Conservation (phyloP, 2,113 vertebrate genomes). For the Atherinomorus stipes region DNA sequence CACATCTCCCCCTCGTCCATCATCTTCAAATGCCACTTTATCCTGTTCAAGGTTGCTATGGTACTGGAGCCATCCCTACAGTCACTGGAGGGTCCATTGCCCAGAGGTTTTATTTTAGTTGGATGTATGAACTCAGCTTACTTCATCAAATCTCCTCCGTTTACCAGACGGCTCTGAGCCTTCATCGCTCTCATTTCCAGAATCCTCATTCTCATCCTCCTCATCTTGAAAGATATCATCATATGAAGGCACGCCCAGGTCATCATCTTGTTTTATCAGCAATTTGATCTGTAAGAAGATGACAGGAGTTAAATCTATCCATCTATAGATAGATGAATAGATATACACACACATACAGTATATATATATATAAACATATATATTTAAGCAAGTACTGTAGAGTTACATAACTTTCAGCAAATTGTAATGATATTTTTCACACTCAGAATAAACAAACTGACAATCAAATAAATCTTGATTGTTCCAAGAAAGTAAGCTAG, state of each 20-base stretch:
- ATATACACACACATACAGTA: too few relatives aligned
- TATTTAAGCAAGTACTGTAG: background rate
- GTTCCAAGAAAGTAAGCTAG: background rate
- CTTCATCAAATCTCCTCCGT: conserved; percentile 92
- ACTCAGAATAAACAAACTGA: background rate
- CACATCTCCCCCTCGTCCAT: background rate
- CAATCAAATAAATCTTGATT: background rate
- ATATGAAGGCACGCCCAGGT: conserved; percentile 90
- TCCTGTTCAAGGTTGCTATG: background rate
- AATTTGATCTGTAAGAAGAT: conserved; percentile 88
- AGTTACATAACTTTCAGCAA: background rate
- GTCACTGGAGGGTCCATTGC: too few relatives aligned
- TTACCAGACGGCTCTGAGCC: conserved; percentile 92
- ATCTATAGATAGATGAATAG: too few relatives aligned
- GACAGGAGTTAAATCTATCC: background rate
- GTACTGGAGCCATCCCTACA: too few relatives aligned
- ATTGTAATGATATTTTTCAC: background rate
- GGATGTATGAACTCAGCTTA: conserved; percentile 18
- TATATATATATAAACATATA: background rate
- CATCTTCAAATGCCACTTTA: background rate
- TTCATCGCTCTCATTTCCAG: conserved; percentile 86
- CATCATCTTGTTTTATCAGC: conserved; percentile 94
- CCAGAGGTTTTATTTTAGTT: background rate
- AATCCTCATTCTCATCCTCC: conserved; percentile 85
- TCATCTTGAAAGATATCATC: conserved; percentile 97